Conservation (phyloP, 2,797 vertebrate genomes). For the Anniella stebbinsi region DNA sequence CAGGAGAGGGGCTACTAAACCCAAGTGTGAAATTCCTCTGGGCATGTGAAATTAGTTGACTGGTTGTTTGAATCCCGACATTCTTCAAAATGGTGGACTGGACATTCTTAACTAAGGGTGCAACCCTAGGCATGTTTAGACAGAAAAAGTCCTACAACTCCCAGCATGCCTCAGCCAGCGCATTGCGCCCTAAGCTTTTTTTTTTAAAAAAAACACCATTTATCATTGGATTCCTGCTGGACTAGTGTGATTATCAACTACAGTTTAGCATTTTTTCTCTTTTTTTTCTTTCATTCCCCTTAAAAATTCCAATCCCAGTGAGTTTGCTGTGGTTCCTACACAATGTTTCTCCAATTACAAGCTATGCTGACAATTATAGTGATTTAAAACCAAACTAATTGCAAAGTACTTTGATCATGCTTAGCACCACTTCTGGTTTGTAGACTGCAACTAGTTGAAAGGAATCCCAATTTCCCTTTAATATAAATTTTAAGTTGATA, state of each 20-base stretch:
- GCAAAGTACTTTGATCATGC: conserved; percentile 79
- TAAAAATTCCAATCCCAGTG: conserved; percentile 64
- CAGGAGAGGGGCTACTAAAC: not conserved
- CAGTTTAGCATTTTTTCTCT: conserved; percentile 40
- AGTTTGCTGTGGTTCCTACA: conserved; percentile 62
- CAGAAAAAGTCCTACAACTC: too few species aligned
- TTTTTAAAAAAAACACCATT: too few species aligned
- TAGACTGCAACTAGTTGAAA: conserved; percentile 72
- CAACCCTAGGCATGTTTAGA: too few species aligned
- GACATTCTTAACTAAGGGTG: not conserved
- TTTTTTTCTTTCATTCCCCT: conserved; percentile 13
- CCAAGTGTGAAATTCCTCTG: not conserved
- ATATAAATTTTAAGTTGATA: conserved; percentile 74
- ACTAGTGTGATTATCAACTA: not conserved
- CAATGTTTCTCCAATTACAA: conserved; percentile 75
- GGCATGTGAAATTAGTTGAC: not conserved
- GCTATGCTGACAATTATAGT: conserved; percentile 79
- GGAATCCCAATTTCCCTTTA: conserved; percentile 73
- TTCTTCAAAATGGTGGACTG: not conserved
- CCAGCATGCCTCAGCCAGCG: too few species aligned
- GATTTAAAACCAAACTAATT: conserved; percentile 82
- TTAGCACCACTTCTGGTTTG: conserved; percentile 74
- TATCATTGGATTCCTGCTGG: not conserved
- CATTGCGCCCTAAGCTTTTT: not conserved
- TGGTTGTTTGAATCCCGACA: not conserved